Evolutionary conservation across 2,888 invertebrate species (phyloP).

Genomic region (Germaria angustata): DNA sequence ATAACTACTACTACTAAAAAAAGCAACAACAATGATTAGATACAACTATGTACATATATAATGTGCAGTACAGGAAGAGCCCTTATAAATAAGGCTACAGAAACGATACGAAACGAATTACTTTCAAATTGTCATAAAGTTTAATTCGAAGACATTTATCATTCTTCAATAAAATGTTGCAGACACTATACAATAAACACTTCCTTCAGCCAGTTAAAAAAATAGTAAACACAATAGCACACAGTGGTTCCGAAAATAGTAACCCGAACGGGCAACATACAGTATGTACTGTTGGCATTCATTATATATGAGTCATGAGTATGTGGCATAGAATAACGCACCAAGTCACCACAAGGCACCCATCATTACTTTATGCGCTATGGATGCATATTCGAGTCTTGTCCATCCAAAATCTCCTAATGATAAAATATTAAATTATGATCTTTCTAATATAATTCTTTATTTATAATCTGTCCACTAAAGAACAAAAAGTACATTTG

Average conservation of each 20-base stretch:
- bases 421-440: too few relatives aligned
- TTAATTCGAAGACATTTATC: conserved; percentile 63
- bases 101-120: conserved; percentile 61
- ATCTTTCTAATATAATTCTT: too few relatives aligned
- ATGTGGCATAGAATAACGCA: too few relatives aligned
- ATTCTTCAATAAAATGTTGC: conserved; percentile 57
- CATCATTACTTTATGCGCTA: too few relatives aligned
- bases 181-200: conserved; percentile 50
- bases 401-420: too few relatives aligned
- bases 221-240: neutral
- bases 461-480: too few relatives aligned
- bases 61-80: conserved; percentile 23
- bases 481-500: too few relatives aligned
- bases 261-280: too few relatives aligned
- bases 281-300: too few relatives aligned
- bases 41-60: neutral
- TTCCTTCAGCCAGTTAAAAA: conserved; percentile 37
- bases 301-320: too few relatives aligned
- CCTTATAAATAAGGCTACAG: conserved; percentile 55
- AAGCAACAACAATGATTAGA: neutral
- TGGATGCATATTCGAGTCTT: too few relatives aligned
- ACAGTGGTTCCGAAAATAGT: neutral
- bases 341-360: too few relatives aligned
- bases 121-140: conserved; percentile 66
- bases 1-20: conserved; percentile 5